Base-by-base conservation (phyloP, 30 jellyfish, hydroid and myxozoan genomes). In the Cassiopea xamachana region DNA sequence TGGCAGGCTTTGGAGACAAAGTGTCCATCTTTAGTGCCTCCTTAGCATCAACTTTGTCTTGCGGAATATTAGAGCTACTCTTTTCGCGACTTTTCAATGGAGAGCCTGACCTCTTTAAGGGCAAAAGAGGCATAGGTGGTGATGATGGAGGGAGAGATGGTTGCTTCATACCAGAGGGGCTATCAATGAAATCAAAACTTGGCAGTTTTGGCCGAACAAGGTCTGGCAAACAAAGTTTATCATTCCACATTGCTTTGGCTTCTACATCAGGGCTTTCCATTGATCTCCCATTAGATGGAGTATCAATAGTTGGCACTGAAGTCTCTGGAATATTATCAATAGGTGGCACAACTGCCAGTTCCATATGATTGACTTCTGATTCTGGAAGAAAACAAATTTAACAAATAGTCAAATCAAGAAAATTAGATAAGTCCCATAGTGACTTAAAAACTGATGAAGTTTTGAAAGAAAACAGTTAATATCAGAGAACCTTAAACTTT, bases 201-300 rank as follows among this genome's bases (percentile, higher is more conserved):
- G 78, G 93, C 59, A 96, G 81, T 49, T 93, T 97, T 43, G 99
- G 98, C 9, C 98, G 90, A 43, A 93, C 68, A 17, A 92, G 79
- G 51, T 89, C 93, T 62, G 97, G 88, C 15, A 73, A 58, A n/a
- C 10, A 70, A 45, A 62, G 85, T 50, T 76, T 83, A n/a, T 93
- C 87, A 60, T 91, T 96, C 27, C 70, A 19, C 61, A 64, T 58
- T 50, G 90, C 77, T 17, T 90, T 78, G 71, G 85, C 89, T 59
- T 93, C 98, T 55, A 93, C 64, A 19, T 95, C 95, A 3, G 98
- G 89, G 73, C 96, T 94, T 43, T 94, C 97, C 3, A 27, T 48
- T 9, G 91, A 87, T 61, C 94, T 91, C 80, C 77, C 77, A 48
- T 39, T 62, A 46, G 89, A 67, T n/a, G 47, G 46, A 19, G 61